Percentiles rank a stretch among this genome's conserved stretches.
These are phyloP conservation scores for Cottus gobio DNA, from an alignment of 2,113 vertebrate species.

Conservation along the genomic window DNA sequence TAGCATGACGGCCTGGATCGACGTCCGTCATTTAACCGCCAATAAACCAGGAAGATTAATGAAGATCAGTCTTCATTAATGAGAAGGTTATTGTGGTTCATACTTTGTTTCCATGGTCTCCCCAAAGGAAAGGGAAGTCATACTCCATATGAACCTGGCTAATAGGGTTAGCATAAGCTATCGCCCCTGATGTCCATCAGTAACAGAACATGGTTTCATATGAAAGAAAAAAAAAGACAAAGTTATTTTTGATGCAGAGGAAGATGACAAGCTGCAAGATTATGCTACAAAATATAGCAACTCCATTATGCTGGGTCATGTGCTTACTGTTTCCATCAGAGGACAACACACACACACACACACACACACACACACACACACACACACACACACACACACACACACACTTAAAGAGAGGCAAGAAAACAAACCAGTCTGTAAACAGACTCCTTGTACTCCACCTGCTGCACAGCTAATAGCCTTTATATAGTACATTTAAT, in stretches of 20 bases:
- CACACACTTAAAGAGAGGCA: neutral
- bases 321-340: neutral
- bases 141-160: neutral
- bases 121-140: conserved; percentile 8
- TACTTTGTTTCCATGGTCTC: neutral
- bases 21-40: conserved; percentile 6
- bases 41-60: conserved; percentile 7
- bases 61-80: conserved; percentile 9
- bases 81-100: neutral
- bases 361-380: too few species aligned
- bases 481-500: neutral
- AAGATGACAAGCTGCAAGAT: neutral
- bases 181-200: neutral
- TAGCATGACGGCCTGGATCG: neutral
- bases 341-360: neutral
- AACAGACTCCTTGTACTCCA: neutral
- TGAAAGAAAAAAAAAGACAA: neutral
- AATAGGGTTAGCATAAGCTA: neutral
- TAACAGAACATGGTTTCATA: neutral
- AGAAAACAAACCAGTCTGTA: neutral
- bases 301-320: neutral
- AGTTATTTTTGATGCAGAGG: neutral
- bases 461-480: neutral
- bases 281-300: neutral
- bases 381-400: neutral